Conservation (phyloP, 2,888 invertebrate genomes). For the Meliscaeva auricollis region DNA sequence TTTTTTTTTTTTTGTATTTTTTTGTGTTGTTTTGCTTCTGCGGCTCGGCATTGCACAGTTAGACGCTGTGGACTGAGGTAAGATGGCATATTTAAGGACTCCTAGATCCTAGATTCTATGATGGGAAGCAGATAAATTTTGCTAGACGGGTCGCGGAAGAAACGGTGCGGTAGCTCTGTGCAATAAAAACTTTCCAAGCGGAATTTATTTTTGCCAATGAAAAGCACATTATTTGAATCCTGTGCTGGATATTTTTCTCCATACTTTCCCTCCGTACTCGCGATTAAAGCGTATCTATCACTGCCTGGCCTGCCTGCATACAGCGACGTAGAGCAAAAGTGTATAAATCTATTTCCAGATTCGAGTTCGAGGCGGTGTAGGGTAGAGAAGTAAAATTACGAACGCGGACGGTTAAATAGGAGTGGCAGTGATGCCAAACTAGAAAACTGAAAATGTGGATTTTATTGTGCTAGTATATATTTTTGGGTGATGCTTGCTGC, state of each 20-base stretch:
- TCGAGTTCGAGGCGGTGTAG: background rate
- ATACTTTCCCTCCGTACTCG: background rate
- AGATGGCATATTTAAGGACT: slow-evolving; percentile 53
- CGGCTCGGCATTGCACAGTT: slow-evolving; percentile 25
- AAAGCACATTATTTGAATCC: slow-evolving; percentile 76
- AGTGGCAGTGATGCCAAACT: slow-evolving; percentile 39
- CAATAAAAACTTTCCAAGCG: slow-evolving; percentile 75
- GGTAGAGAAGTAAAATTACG: background rate
- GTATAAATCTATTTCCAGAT: slow-evolving; percentile 68
- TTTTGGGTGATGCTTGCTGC: slow-evolving; percentile 43
- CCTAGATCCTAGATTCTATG: slow-evolving; percentile 14
- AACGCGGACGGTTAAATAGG: background rate
- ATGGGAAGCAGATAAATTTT: slow-evolving; percentile 58
- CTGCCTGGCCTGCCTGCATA: slow-evolving; percentile 50
- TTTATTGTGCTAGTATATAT: slow-evolving; percentile 66
- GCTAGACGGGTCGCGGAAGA: slow-evolving; percentile 51
- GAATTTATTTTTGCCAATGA: slow-evolving; percentile 76
- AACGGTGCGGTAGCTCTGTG: slow-evolving; percentile 43
- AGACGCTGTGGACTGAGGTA: slow-evolving; percentile 30
- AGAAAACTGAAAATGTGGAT: slow-evolving; percentile 62
- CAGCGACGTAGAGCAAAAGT: slow-evolving; percentile 43
- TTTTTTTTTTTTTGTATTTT: background rate
- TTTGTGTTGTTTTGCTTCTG: background rate
- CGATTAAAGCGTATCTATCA: slow-evolving; percentile 60
- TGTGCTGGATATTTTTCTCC: slow-evolving; percentile 55